Evolutionary conservation across 2,797 vertebrate species (phyloP).

Genomic region (Pelobates cultripes): DNA sequence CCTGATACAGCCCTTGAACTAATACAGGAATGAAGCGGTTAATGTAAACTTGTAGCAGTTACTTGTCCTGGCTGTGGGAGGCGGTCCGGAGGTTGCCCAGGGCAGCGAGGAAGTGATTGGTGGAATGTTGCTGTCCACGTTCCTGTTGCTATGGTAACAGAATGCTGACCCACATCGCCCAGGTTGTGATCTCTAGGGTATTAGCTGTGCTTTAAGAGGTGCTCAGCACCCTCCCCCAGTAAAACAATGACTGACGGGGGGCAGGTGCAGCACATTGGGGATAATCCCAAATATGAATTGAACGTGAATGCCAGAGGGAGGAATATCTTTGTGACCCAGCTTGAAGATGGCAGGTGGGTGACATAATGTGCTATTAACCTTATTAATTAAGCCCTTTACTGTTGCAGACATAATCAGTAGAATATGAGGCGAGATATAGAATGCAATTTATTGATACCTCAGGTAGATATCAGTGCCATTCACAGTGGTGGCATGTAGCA

Average conservation of each 20-base stretch:
- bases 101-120: slow-evolving; percentile 26
- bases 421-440: too few relatives aligned
- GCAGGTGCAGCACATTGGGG: slow-evolving; percentile 60
- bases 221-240: not conserved
- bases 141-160: slow-evolving; percentile 24
- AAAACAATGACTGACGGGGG: not conserved
- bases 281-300: slow-evolving; percentile 64
- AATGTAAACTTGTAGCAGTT: not conserved
- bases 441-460: too few relatives aligned
- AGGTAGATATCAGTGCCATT: too few relatives aligned
- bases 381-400: too few relatives aligned
- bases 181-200: too few relatives aligned
- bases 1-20: too few relatives aligned
- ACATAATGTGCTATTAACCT: not conserved
- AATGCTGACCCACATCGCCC: slow-evolving; percentile 32
- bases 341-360: slow-evolving; percentile 69
- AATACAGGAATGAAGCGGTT: not conserved
- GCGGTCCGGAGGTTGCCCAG: slow-evolving; percentile 9
- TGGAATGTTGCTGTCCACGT: not conserved
- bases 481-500: too few relatives aligned
- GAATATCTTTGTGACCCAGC: slow-evolving; percentile 78
- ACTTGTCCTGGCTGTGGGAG: not conserved
- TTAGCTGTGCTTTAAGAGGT: not conserved
- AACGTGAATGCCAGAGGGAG: slow-evolving; percentile 67
- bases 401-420: too few relatives aligned